phyloP scores from a whole-genome alignment of 2,113 vertebrate genomes.

The Upupa epops region DNA sequence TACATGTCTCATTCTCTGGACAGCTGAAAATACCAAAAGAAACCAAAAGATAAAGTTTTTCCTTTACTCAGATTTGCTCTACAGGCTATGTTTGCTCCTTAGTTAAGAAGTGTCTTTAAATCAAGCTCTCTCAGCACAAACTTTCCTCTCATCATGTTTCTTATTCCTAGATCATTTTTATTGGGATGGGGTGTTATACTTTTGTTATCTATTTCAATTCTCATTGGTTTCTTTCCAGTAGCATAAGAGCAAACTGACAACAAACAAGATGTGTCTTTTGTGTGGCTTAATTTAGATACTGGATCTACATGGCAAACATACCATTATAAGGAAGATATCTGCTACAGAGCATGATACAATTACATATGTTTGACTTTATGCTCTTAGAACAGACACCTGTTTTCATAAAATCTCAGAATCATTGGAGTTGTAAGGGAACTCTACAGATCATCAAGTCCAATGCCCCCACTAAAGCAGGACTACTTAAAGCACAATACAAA shows the following conservation, averaged over 20 bases:
- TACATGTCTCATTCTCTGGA: neutral
- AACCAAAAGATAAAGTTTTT: neutral
- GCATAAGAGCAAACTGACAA: neutral
- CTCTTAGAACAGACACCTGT: neutral
- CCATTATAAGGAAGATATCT: neutral
- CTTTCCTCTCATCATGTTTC: neutral
- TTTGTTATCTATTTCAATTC: neutral
- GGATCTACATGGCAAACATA: neutral
- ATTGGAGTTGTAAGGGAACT: too few relatives aligned
- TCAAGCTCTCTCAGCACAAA: neutral
- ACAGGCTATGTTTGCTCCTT: neutral
- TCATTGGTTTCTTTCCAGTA: neutral
- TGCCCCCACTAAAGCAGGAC: too few relatives aligned
- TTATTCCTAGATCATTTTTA: neutral
- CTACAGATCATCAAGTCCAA: too few relatives aligned
- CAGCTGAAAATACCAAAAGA: neutral
- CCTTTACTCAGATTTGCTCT: neutral
- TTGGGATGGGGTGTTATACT: neutral
- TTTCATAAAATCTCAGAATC: too few relatives aligned
- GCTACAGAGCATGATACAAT: neutral
- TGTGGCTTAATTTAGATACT: neutral
- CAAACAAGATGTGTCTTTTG: neutral
- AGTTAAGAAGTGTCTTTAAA: neutral
- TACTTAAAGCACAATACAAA: too few relatives aligned
- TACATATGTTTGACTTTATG: neutral